Percentiles rank a stretch among this genome's conserved stretches.
These are phyloP conservation scores for Amaurobius ferox DNA, from an alignment of 2,888 invertebrate genomes.

Conservation along the genomic window DNA sequence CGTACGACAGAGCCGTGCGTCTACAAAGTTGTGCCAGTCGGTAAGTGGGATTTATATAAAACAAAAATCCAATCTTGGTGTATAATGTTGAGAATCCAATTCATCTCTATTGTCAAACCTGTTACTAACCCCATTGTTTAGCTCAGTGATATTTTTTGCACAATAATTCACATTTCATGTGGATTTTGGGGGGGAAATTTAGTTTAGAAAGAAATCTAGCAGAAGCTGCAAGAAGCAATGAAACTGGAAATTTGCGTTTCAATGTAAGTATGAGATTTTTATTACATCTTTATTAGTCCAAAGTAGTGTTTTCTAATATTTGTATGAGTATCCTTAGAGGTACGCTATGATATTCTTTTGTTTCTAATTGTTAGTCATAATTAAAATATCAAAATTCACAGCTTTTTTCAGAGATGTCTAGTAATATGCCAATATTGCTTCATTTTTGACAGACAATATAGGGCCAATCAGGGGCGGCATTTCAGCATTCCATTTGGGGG, in stretches of 20 bases:
- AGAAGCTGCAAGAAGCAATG: not conserved
- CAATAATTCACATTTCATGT: not conserved
- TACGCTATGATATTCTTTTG: too few relatives aligned
- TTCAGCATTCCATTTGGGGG: too few relatives aligned
- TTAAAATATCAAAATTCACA: too few relatives aligned
- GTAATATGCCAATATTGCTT: too few relatives aligned
- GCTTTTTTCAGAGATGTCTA: too few relatives aligned
- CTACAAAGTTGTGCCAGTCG: conserved; percentile 93
- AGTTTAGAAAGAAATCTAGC: not conserved
- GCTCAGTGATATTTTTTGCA: conserved; percentile 70
- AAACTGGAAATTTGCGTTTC: not conserved
- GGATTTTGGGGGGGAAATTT: not conserved
- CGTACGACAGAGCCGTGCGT: conserved; percentile 91
- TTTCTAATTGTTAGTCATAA: too few relatives aligned
- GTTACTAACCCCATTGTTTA: conserved; percentile 55
- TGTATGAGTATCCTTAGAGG: too few relatives aligned
- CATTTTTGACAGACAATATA: too few relatives aligned
- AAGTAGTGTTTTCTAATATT: too few relatives aligned
- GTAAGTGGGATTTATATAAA: conserved; percentile 80
- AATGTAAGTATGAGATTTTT: not conserved
- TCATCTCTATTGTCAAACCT: not conserved
- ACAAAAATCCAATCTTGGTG: not conserved
- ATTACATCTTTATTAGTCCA: too few relatives aligned
- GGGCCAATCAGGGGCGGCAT: too few relatives aligned
- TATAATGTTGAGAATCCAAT: not conserved